Base-by-base conservation (phyloP, 2,888 invertebrate genomes). In the Drosophila birchii region DNA sequence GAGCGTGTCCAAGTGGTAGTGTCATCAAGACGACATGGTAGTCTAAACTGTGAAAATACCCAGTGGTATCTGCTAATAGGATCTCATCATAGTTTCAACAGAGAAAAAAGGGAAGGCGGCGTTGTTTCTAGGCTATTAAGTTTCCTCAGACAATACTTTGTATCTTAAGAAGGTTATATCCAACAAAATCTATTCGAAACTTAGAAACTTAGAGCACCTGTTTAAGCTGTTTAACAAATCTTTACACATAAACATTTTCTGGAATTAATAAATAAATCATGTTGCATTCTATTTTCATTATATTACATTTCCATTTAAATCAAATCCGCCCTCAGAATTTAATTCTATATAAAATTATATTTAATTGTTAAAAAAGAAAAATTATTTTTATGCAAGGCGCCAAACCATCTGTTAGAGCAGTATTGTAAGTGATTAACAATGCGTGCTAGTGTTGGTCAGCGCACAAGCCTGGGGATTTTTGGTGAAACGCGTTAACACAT, bases 1-100 rank as follows among this genome's bases (percentile, higher is more conserved):
- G 29, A 68, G 69, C 67, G 57, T 68, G 67, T 47, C 56, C 56
- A 68, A 54, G 68, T 68, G 68, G 38, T 51, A 16, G 63, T 64
- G 51, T 14, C 43, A 18, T n/a, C 26, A 43, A 18, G 14, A 26
- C 34, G 5, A 6, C 14, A 12, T 14, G 16, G 34, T 43, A 16
- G 7, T 14, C 2, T 5, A 8, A 49, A 53, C 59, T 53, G 5
- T n/a, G 11, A 2, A 16, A 29, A 41, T 60, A 60, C 60, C 60
- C 55, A 23, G 29, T 41, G 36, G n/a, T 26, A 16, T 20, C 34
- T 34, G 49, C 34, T 20, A 20, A 20, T 9, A 8, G 9, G 1
- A 16, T 20, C 20, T 20, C 32, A 34, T 20, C 5, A 9, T 4
- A 14, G 8, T 20, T 32, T 34, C 14, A 20, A 49, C 18, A 8